Base-by-base conservation (phyloP, 2,888 invertebrate genomes). In the Andrena camellia region DNA sequence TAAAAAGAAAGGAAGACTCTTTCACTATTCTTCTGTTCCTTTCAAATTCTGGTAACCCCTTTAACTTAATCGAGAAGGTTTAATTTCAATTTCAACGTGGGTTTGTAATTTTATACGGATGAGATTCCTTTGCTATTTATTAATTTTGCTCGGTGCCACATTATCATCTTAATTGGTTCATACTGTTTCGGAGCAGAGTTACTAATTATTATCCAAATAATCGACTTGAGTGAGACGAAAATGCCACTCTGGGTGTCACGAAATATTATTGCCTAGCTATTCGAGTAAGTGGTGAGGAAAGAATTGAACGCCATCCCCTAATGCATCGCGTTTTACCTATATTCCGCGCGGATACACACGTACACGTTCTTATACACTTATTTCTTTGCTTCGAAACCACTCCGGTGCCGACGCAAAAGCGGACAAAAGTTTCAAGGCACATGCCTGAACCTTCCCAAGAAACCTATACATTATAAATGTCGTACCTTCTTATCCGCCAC, bases 381-480 rank as follows among this genome's bases (percentile, higher is more conserved):
- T 88, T 90, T 79, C 86, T 81, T 84, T 85, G 72, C 77, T 59
- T 76, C 87, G 84, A 88, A 90, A 91, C 90, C 90, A 90, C 91
- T 91, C 86, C 73, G 82, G 78, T 78, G 81, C 88, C 71, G 89
- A 85, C 83, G 87, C 85, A 83, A 89, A 90, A 87, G 90, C 85
- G 89, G 84, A 84, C 86, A 85, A 90, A 92, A 92, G 90, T 92
- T 92, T 91, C 86, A 90, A 92, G 90, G 90, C 92, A 90, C 90
- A 91, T 86, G 89, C 90, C 90, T 85, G 90, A 84, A 90, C 86
- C 90, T 89, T 92, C 90, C 89, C 90, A 88, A 90, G 90, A 89
- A 90, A 89, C 89, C 91, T 90, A 90, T 92, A 90, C 91, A 92
- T 92, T 90, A 92, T 91, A 91, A 90, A 92, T 92, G 90, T 89